Base-by-base conservation (phyloP, 1,140 invertebrate species). In the Cephus cinctus region DNA sequence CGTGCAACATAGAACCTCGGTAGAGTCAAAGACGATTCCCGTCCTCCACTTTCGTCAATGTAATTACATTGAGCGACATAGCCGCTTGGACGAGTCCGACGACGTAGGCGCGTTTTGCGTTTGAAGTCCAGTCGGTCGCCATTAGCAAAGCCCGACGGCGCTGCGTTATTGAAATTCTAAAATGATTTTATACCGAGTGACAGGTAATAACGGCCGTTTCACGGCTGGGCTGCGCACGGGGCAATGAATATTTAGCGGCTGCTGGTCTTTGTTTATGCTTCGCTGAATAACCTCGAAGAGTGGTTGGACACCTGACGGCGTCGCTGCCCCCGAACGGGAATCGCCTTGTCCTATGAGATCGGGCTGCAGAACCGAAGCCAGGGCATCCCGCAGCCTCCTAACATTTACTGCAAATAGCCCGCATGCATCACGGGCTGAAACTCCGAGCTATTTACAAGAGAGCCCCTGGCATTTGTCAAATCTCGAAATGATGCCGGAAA, bases 151-250 rank as follows among this genome's bases (percentile, higher is more conserved):
- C 49, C 25, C 46, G 41, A 12, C 25, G 22, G 22, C 27, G 8
- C 30, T 6, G 5, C 9, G 53, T 67, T 71, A 73, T 72, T 71
- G 67, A 73, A 71, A 69, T 65, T 67, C 62, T 63, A 60, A 61
- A 67, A 67, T 71, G 69, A 74, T 71, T 73, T 74, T 70, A 73
- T 68, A 61, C 32, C 65, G 56, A 63, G 56, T 69, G 70, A 71
- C 71, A 73, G 70, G 68, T 69, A 72, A 74, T 74, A 70, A 71
- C 56, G 58, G 52, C 42, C 52, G 58, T 54, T 57, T 59, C 57
- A 54, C 54, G 56, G 53, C 55, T 52, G 54, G 56, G 49, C 50
- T 53, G 32, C 35, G n/a, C 19, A n/a, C 39, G 8, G 31, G 38
- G 54, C 51, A 27, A 36, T 41, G 55, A 58, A 58, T 57, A 54